These are phyloP conservation scores for Sebastes vulpes DNA, from an alignment of 2,797 vertebrate genomes.

Conservation along the genomic window DNA sequence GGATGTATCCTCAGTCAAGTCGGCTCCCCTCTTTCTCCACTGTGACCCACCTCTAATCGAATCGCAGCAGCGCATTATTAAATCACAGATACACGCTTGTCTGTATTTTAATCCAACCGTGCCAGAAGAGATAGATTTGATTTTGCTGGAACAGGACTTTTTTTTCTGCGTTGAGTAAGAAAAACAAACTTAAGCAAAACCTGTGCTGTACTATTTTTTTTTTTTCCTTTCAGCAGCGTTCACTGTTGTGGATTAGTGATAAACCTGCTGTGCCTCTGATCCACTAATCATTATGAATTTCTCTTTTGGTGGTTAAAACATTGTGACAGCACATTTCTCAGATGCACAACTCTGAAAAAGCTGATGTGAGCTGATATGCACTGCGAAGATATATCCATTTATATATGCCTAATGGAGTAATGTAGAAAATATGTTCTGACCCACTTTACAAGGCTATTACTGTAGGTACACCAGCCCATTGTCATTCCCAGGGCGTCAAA, in stretches of 20 bases:
- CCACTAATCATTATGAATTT: slow-evolving; percentile 10
- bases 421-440: background rate
- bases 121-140: slow-evolving; percentile 26
- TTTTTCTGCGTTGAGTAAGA: background rate
- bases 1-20: slow-evolving; percentile 17
- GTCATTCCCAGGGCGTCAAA: no score
- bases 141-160: slow-evolving; percentile 20
- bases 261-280: slow-evolving; percentile 20
- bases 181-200: slow-evolving; percentile 30
- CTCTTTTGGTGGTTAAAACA: slow-evolving; percentile 12
- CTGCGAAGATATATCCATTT: background rate
- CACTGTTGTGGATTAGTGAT: slow-evolving; percentile 16
- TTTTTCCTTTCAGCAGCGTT: slow-evolving; percentile 3
- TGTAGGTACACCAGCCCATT: no score
- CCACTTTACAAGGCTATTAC: slow-evolving; percentile 1
- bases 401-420: background rate
- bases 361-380: background rate
- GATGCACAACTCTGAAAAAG: background rate
- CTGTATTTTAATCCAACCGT: slow-evolving; percentile 48
- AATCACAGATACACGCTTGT: slow-evolving; percentile 46
- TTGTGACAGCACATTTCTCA: slow-evolving; percentile 27
- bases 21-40: slow-evolving; percentile 9
- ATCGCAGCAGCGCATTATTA: slow-evolving; percentile 49
- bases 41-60: slow-evolving; percentile 45
- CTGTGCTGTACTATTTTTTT: background rate